Percentiles rank a stretch among this genome's conserved stretches.
Conservation (phyloP, 2,113 vertebrate genomes). For the Tapirus terrestris region DNA sequence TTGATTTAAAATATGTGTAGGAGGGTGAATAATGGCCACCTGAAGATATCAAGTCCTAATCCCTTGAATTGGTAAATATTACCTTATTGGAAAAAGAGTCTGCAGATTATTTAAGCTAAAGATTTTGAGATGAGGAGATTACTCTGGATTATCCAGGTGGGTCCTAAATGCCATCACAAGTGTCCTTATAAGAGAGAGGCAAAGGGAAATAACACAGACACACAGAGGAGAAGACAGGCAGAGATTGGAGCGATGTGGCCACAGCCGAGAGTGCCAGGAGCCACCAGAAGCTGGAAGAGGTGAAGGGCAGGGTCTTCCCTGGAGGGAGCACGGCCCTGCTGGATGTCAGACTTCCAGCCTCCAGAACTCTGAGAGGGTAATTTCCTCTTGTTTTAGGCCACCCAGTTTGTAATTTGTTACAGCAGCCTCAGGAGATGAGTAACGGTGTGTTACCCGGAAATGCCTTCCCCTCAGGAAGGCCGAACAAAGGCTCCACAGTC, state of each 20-base stretch:
- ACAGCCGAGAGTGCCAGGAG: background rate
- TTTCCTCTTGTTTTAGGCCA: background rate
- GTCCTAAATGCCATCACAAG: background rate
- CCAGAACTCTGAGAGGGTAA: background rate
- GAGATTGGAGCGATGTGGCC: background rate
- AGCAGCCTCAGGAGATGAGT: background rate
- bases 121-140: background rate
- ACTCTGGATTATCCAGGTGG: background rate
- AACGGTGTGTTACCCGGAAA: background rate
- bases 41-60: background rate
- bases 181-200: background rate
- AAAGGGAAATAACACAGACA: background rate
- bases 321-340: background rate
- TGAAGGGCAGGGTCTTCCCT: too few relatives aligned
- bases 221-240: background rate
- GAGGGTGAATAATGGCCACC: background rate
- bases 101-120: background rate
- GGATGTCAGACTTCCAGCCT: background rate
- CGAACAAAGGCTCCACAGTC: background rate
- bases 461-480: background rate
- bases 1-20: background rate
- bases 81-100: background rate
- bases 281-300: background rate
- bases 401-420: background rate
- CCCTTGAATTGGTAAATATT: background rate